Base-by-base conservation (phyloP, 2,113 vertebrate genomes). In the Laticauda colubrina region DNA sequence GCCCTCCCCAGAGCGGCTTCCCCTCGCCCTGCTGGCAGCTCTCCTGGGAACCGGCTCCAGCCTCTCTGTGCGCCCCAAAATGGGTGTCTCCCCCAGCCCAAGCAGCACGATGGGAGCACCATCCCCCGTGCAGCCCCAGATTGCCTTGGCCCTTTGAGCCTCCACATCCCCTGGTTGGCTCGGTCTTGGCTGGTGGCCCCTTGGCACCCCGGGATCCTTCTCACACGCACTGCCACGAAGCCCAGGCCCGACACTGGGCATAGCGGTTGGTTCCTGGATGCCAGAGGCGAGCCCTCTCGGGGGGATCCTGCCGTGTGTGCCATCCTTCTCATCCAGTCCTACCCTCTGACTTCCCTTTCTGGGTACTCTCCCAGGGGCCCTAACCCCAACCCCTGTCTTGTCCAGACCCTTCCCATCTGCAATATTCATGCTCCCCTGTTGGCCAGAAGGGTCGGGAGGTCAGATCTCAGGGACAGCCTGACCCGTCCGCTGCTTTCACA, bases 391-490 rank as follows among this genome's bases (percentile, higher is more conserved):
- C 45, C 26, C 86, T 51, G 0, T 3, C 29, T 51, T n/a, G 2
- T 14, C 45, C 4, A 5, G 3, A 11, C 34, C 5, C 51, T 11
- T 15, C 39, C 90, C 0, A 2, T 23, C 12, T 43, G 2, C 94
- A 85, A 0, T 90, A 75, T 96, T 95, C 91, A 89, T 93, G 95
- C 92, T 94, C 95, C 96, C 96, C 94, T 96, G 96, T 96, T 95
- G 93, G 96, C 97, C 97, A 97, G 96, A 97, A 97, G 96, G 97
- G 97, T 97, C 97, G 97, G 97, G 96, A 97, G 97, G 97, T 98
- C 97, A 96, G 97, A 97, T 97, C 97, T 97, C 93, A 90, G 94
- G 97, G 97, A 95, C 96, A 95, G 96, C 91, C 96, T 54, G 64
- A 96, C 57, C 23, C 95, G 96, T 96, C 97, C 95, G 96, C 96